phyloP scores from a whole-genome alignment of 2,797 vertebrate species.

The Helicolenus hilgendorfi region DNA sequence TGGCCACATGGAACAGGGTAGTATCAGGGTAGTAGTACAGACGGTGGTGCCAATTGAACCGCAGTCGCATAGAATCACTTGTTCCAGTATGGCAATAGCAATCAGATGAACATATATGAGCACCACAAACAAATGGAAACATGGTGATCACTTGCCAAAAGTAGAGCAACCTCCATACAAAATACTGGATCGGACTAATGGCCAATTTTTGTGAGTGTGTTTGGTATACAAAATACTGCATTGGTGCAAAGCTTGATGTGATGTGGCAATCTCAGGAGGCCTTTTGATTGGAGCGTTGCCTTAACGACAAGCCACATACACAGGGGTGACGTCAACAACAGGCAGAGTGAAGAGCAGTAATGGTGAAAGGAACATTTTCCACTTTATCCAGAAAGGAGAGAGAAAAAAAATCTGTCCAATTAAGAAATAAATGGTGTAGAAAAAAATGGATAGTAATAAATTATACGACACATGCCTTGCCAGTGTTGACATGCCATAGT shows the following conservation, averaged over 20 bases:
- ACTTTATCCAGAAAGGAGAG: conserved; percentile 25
- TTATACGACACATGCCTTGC: conserved; percentile 58
- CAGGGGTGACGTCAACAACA: conserved; percentile 73
- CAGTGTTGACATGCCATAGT: conserved; percentile 72
- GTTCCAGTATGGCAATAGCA: conserved; percentile 8
- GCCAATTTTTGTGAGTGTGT: background rate
- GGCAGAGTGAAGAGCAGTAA: conserved; percentile 34
- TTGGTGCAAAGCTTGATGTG: conserved; percentile 22
- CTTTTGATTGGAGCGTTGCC: conserved; percentile 72
- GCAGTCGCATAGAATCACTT: conserved; percentile 17
- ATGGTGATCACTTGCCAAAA: background rate
- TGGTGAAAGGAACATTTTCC: conserved; percentile 65
- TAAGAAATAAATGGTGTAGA: conserved; percentile 45
- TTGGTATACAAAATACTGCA: conserved; percentile 11
- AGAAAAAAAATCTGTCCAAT: conserved; percentile 30
- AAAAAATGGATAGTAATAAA: conserved; percentile 51
- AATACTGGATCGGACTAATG: background rate
- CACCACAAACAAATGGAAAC: conserved; percentile 10
- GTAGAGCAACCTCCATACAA: background rate
- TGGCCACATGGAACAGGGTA: background rate
- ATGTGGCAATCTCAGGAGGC: conserved; percentile 47
- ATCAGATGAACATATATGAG: background rate
- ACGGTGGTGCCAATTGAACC: background rate
- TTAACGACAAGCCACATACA: conserved; percentile 82
- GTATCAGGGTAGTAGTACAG: background rate